Conservation (phyloP, 2,888 invertebrate species). For the Chromoteleia sp. region DNA sequence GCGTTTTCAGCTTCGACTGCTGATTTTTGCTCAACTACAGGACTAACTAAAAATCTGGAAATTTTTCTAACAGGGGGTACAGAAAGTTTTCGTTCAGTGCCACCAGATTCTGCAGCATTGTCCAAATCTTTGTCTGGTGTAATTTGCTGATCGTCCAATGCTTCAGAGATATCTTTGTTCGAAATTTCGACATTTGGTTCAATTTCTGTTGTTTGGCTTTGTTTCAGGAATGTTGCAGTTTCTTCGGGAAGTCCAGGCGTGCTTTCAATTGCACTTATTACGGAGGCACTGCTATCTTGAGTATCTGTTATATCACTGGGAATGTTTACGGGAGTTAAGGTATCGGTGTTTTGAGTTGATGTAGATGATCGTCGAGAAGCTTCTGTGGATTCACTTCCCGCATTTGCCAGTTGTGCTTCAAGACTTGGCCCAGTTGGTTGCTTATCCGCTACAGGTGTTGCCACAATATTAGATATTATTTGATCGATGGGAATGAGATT, state of each 20-base stretch:
- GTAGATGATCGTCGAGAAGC: slow-evolving; percentile 82
- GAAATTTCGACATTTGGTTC: slow-evolving; percentile 24
- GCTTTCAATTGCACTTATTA: slow-evolving; percentile 72
- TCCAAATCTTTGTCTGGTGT: slow-evolving; percentile 39
- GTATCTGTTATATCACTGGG: slow-evolving; percentile 78
- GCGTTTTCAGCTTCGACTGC: slow-evolving; percentile 16
- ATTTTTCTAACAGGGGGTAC: slow-evolving; percentile 88
- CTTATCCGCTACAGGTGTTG: slow-evolving; percentile 75
- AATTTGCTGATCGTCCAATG: slow-evolving; percentile 1
- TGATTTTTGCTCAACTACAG: slow-evolving; percentile 88
- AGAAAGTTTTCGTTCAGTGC: slow-evolving; percentile 70
- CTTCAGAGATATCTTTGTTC: slow-evolving; percentile 29
- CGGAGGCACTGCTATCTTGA: slow-evolving; percentile 75
- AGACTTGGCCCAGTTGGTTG: slow-evolving; percentile 73
- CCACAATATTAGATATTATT: slow-evolving; percentile 82
- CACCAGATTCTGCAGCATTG: slow-evolving; percentile 32
- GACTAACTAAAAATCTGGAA: slow-evolving; percentile 93
- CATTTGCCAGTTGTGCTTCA: slow-evolving; percentile 73
- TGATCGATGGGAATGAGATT: slow-evolving; percentile 83
- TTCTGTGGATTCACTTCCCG: slow-evolving; percentile 75
- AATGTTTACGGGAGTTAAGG: slow-evolving; percentile 80
- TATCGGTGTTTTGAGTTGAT: slow-evolving; percentile 83
- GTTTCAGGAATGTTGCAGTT: slow-evolving; percentile 39
- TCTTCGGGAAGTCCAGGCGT: slow-evolving; percentile 64
- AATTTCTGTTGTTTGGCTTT: slow-evolving; percentile 7